A percentile compares a stretch with the other conserved stretches of the same genome.
These are phyloP conservation scores for Propithecus perrieri DNA, from an alignment of 2,797 vertebrate species.

Conservation along the genomic window DNA sequence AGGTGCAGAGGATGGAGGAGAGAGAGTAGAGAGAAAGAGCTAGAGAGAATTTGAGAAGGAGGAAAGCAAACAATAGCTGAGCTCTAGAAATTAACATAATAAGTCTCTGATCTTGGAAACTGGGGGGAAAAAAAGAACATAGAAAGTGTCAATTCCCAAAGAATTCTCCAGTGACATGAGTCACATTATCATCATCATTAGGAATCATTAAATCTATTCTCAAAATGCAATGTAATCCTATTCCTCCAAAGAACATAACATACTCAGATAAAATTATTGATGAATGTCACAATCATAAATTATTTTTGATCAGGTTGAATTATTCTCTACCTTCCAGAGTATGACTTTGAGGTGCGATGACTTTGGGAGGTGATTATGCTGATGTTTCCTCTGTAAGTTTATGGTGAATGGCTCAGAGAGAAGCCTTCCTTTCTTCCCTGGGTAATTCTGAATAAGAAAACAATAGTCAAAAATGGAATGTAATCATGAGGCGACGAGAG, in stretches of 20 bases:
- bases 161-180: not conserved
- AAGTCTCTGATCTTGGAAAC: slow-evolving; percentile 12
- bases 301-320: slow-evolving; percentile 8
- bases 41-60: not conserved
- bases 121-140: not conserved
- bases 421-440: not conserved
- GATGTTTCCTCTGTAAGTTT: not conserved
- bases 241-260: not conserved
- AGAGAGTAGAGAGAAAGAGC: not conserved
- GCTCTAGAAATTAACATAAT: not conserved
- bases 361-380: not conserved
- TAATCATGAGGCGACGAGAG: not conserved
- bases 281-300: not conserved
- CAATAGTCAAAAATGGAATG: not conserved
- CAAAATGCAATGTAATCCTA: slow-evolving; percentile 7
- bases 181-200: not conserved
- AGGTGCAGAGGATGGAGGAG: not conserved
- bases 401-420: not conserved
- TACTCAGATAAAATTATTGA: slow-evolving; percentile 19
- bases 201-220: not conserved
- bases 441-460: slow-evolving; percentile 32
- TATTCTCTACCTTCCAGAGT: not conserved
- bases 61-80: not conserved
- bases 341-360: not conserved
- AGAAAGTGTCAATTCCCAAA: not conserved